Conservation (phyloP, 2,797 vertebrate genomes). For the Characodon lateralis region DNA sequence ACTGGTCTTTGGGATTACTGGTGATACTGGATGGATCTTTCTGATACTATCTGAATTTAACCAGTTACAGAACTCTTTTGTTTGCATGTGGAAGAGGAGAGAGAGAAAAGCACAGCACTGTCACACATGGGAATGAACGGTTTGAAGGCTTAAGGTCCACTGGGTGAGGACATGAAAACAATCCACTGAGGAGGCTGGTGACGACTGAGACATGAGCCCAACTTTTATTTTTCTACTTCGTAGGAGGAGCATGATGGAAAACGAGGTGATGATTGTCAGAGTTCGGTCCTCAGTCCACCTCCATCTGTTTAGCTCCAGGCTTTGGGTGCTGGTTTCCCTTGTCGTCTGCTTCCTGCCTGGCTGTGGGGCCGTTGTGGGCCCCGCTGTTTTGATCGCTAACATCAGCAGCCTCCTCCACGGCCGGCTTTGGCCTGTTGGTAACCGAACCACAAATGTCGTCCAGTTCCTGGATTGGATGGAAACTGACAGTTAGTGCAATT, state of each 20-base stretch:
- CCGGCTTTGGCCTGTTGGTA: constrained; percentile 88
- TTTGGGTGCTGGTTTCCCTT: constrained; percentile 85
- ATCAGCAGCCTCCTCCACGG: constrained; percentile 81
- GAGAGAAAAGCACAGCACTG: constrained; percentile 63
- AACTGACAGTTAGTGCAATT: constrained; percentile 12
- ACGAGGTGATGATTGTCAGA: constrained; percentile 19
- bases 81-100: constrained; percentile 62
- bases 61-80: constrained; percentile 66
- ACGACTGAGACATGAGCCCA: constrained; percentile 61
- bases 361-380: constrained; percentile 84
- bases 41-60: constrained; percentile 60
- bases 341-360: constrained; percentile 73
- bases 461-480: constrained; percentile 80
- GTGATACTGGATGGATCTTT: constrained; percentile 45
- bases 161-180: constrained; percentile 38
- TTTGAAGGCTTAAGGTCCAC: constrained; percentile 55
- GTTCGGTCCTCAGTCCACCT: constrained; percentile 87
- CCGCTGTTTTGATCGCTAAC: constrained; percentile 79
- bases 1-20: constrained; percentile 51
- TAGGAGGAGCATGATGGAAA: constrained; percentile 47
- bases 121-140: constrained; percentile 59
- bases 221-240: constrained; percentile 54
- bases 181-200: constrained; percentile 62
- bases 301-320: constrained; percentile 87
- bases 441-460: constrained; percentile 87